phyloP scores from a whole-genome alignment of 2,888 invertebrate genomes.

The Drosophila picticornis region DNA sequence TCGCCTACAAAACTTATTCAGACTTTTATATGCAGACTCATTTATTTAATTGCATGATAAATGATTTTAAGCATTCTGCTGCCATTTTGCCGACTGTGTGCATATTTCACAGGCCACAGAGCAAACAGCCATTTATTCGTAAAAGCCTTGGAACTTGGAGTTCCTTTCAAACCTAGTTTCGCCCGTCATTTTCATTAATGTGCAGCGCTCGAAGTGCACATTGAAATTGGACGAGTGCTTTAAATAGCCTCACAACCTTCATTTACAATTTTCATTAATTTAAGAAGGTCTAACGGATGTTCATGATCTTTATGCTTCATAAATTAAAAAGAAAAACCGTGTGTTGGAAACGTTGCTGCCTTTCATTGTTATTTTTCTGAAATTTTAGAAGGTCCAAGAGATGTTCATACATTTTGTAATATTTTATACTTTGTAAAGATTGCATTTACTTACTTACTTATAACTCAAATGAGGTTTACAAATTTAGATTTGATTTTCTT shows the following conservation, averaged over 20 bases:
- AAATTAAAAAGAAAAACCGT: too few relatives aligned
- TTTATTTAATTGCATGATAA: constrained; percentile 70
- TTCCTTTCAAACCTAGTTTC: constrained; percentile 3
- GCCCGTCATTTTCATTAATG: constrained; percentile 1
- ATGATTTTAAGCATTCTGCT: constrained; percentile 41
- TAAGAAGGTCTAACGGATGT: not conserved
- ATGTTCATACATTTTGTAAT: not conserved
- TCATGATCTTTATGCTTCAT: not conserved
- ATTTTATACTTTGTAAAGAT: not conserved
- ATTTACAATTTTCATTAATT: not conserved
- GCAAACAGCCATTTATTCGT: not conserved
- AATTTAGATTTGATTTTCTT: not conserved
- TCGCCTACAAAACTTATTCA: not conserved
- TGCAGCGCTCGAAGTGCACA: not conserved
- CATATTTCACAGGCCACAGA: constrained; percentile 11
- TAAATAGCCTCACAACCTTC: too few relatives aligned
- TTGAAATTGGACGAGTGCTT: not conserved
- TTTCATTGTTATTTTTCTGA: not conserved
- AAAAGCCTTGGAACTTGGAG: not conserved
- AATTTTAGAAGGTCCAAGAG: not conserved
- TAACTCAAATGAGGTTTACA: not conserved
- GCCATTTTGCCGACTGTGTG: constrained; percentile 16
- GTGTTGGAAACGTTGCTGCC: too few relatives aligned
- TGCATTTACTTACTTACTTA: not conserved
- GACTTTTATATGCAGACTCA: constrained; percentile 35